Conservation (phyloP, 2,888 invertebrate species). For the Euspilapteryx auroguttella region DNA sequence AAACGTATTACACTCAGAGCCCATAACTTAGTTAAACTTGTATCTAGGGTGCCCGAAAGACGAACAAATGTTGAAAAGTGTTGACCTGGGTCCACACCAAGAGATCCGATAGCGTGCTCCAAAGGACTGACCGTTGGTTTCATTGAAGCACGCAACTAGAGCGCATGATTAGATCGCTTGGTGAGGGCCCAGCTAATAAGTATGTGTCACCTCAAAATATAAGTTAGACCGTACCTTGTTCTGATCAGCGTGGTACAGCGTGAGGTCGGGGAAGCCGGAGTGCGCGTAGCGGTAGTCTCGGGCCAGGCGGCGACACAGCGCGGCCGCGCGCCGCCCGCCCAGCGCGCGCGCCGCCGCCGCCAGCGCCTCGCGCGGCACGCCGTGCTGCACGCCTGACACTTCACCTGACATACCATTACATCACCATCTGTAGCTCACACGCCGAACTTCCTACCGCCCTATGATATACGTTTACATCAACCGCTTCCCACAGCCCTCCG, state of each 20-base stretch:
- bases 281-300: conserved; percentile 61
- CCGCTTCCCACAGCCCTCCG: too few relatives aligned
- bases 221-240: conserved; percentile 31
- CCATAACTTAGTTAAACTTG: too few relatives aligned
- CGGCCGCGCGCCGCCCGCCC: conserved; percentile 44
- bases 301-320: conserved; percentile 64
- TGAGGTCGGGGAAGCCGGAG: conserved; percentile 83
- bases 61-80: too few relatives aligned
- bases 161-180: neutral
- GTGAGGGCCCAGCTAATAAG: neutral
- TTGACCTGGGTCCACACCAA: too few relatives aligned
- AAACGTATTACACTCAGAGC: too few relatives aligned
- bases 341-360: conserved; percentile 53
- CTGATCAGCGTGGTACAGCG: conserved; percentile 68
- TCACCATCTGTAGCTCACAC: too few relatives aligned
- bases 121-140: neutral
- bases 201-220: neutral
- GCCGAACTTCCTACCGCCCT: too few relatives aligned
- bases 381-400: conserved; percentile 21
- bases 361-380: conserved; percentile 18
- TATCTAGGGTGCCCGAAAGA: too few relatives aligned
- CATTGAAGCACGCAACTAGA: neutral
- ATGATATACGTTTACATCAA: too few relatives aligned
- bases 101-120: too few relatives aligned
- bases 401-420: conserved; percentile 18